phyloP scores from a whole-genome alignment of 2,113 vertebrate genomes.

The Gallinago media region DNA sequence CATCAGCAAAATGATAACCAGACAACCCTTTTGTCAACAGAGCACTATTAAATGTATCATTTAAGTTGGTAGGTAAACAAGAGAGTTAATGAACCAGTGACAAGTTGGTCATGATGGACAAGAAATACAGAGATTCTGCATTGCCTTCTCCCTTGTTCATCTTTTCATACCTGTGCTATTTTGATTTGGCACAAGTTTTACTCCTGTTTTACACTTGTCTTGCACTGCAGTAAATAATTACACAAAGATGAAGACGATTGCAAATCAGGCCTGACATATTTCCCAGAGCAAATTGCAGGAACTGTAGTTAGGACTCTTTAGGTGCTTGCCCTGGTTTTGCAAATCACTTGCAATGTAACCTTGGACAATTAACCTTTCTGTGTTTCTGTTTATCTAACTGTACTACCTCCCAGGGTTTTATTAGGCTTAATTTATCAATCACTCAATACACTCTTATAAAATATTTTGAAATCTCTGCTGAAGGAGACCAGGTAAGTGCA shows the following conservation, averaged over 20 bases:
- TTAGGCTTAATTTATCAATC: constrained; percentile 32
- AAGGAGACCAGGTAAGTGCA: background rate
- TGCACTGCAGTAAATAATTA: constrained; percentile 28
- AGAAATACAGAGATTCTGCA: constrained; percentile 17
- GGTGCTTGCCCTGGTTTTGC: constrained; percentile 30
- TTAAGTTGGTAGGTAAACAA: constrained; percentile 35
- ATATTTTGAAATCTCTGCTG: background rate
- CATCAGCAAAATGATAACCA: constrained; percentile 18
- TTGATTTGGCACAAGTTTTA: constrained; percentile 16
- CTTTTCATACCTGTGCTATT: background rate
- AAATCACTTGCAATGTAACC: constrained; percentile 21
- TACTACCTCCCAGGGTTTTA: background rate
- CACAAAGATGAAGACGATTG: constrained; percentile 19
- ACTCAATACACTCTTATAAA: background rate
- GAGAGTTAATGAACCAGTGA: constrained; percentile 53
- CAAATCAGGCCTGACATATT: constrained; percentile 31
- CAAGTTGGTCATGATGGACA: background rate
- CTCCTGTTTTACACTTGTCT: constrained; percentile 9
- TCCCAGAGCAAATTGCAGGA: background rate
- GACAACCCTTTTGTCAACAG: constrained; percentile 37
- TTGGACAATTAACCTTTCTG: constrained; percentile 20
- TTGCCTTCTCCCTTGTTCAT: constrained; percentile 1
- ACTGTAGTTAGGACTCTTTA: background rate
- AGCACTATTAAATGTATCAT: constrained; percentile 35
- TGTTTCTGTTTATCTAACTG: constrained; percentile 34